Evolutionary conservation across 2,888 invertebrate genomes (phyloP).

Genomic region (Portevinia maculata): DNA sequence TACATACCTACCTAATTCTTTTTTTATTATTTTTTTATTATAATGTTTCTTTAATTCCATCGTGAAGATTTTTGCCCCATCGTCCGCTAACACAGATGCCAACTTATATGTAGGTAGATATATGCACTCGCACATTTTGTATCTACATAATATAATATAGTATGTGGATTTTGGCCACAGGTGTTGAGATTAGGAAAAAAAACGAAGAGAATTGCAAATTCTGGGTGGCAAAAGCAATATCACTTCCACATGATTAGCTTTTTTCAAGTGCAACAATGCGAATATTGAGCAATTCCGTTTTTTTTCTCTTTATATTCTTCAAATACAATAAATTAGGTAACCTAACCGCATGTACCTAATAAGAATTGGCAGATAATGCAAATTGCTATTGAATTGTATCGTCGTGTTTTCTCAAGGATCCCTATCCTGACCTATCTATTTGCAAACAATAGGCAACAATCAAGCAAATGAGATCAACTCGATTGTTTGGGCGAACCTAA

Average conservation of each 20-base stretch:
- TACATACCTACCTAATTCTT: slow-evolving; percentile 46
- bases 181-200: slow-evolving; percentile 58
- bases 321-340: slow-evolving; percentile 17
- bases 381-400: slow-evolving; percentile 54
- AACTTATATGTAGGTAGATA: slow-evolving; percentile 68
- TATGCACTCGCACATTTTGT: slow-evolving; percentile 37
- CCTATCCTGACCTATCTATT: slow-evolving; percentile 33
- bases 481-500: slow-evolving; percentile 56
- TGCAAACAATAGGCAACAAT: slow-evolving; percentile 62
- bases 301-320: slow-evolving; percentile 4
- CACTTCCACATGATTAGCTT: slow-evolving; percentile 67
- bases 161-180: slow-evolving; percentile 48
- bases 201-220: slow-evolving; percentile 52
- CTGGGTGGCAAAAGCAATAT: slow-evolving; percentile 66
- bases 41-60: slow-evolving; percentile 64
- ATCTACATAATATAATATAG: slow-evolving; percentile 30
- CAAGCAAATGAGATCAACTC: slow-evolving; percentile 68
- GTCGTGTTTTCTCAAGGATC: slow-evolving; percentile 51
- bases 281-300: slow-evolving; percentile 49
- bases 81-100: slow-evolving; percentile 68
- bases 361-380: slow-evolving; percentile 50
- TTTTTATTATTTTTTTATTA: slow-evolving; percentile 55
- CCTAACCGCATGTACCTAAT: slow-evolving; percentile 7
- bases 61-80: slow-evolving; percentile 51
- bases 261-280: slow-evolving; percentile 1